phyloP scores from a whole-genome alignment of 2,113 vertebrate genomes.

The Tautogolabrus adspersus region DNA sequence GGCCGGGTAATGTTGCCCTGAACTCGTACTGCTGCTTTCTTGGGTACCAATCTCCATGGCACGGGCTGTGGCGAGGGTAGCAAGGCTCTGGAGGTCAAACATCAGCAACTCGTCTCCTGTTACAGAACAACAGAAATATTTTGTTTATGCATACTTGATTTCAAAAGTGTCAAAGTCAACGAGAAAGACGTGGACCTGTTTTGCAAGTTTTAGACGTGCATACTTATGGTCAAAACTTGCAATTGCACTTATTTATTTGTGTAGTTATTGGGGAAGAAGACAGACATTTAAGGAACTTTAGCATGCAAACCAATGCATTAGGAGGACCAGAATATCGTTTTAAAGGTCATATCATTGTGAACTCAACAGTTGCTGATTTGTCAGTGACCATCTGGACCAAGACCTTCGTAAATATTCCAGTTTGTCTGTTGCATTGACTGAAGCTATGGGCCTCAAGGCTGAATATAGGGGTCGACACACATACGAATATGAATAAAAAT shows the following conservation, averaged over 20 bases:
- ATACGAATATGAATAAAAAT: slow-evolving; percentile 15
- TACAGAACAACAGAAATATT: slow-evolving; percentile 32
- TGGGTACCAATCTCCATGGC: slow-evolving; percentile 85
- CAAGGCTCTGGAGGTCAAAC: slow-evolving; percentile 93
- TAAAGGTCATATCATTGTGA: slow-evolving; percentile 49
- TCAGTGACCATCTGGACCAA: slow-evolving; percentile 50
- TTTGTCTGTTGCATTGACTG: slow-evolving; percentile 9
- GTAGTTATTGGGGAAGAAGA: not conserved
- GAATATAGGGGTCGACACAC: slow-evolving; percentile 10
- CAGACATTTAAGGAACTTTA: not conserved
- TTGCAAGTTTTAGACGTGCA: not conserved
- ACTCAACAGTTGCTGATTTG: slow-evolving; percentile 40
- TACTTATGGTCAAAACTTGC: not conserved
- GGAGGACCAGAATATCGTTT: slow-evolving; percentile 13
- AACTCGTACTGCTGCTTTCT: slow-evolving; percentile 19
- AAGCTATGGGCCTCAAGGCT: not conserved
- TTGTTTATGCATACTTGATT: not conserved
- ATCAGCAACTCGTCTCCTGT: slow-evolving; percentile 89
- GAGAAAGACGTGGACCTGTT: not conserved
- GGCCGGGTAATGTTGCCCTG: slow-evolving; percentile 68
- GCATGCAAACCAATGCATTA: slow-evolving; percentile 9
- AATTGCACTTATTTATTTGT: not conserved
- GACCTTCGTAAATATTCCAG: slow-evolving; percentile 12
- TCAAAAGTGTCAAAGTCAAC: not conserved
- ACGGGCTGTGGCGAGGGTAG: slow-evolving; percentile 92